phyloP scores from a whole-genome alignment of 2,113 vertebrate genomes.

The Uropsilus gracilis region DNA sequence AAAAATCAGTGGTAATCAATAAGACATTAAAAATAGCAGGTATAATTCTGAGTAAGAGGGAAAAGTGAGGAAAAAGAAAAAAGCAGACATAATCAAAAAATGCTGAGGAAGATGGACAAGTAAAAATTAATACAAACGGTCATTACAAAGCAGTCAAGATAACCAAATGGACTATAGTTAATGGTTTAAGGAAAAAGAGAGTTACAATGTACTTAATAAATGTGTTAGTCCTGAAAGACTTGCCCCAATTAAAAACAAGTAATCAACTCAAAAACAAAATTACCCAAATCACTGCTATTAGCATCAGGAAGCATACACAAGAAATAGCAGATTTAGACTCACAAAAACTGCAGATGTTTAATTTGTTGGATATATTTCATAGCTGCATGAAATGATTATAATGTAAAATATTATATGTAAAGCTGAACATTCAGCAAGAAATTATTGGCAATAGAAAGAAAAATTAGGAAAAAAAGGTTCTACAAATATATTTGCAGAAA shows the following conservation, averaged over 20 bases:
- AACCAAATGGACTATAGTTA: constrained; percentile 11
- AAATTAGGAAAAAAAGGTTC: neutral
- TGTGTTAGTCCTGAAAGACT: constrained; percentile 39
- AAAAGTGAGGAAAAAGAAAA: neutral
- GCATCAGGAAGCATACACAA: constrained; percentile 54
- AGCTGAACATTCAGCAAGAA: constrained; percentile 39
- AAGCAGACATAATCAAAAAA: constrained; percentile 14
- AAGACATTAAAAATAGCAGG: neutral
- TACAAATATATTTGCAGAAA: constrained; percentile 36
- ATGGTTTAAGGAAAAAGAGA: neutral
- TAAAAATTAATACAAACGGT: constrained; percentile 19
- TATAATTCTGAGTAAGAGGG: neutral
- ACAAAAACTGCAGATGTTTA: constrained; percentile 63
- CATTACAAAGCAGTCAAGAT: neutral
- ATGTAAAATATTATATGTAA: constrained; percentile 45
- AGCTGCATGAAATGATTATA: constrained; percentile 27
- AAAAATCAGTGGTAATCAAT: neutral
- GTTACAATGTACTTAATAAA: constrained; percentile 42
- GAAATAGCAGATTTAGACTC: constrained; percentile 66
- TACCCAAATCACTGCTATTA: constrained; percentile 68
- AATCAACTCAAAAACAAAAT: constrained; percentile 70
- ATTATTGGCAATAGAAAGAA: constrained; percentile 31
- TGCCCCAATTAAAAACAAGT: constrained; percentile 59
- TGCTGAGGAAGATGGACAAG: neutral
- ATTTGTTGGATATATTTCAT: constrained; percentile 47